Evolutionary conservation across 2,888 invertebrate species (phyloP), one percentile per base, ranked within the genome.

Genomic region (Zaprionus bogoriensis): DNA sequence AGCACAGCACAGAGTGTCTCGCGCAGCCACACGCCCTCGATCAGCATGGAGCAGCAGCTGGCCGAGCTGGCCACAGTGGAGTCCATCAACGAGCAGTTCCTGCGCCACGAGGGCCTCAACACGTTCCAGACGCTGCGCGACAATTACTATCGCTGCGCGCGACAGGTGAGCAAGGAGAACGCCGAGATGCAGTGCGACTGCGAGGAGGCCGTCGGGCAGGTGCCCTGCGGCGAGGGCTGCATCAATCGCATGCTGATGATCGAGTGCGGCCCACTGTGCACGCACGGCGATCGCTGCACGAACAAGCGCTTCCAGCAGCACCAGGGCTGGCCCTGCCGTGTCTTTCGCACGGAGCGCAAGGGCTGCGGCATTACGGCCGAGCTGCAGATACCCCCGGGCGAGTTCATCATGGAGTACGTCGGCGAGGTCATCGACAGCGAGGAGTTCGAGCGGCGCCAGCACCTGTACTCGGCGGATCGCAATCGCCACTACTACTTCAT

Each of bases 341-440:
- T 96, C 9, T 96, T 96, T 89, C 94, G 95, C 89, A 98, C 99
- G 2, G 96, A 96, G 53, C 96, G 96, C 87, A 99, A 99, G 90
- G 99, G 99, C 0, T 96, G 97, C 90, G 99, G 99, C n/a, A 93
- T 99, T 25, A 93, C 96, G 87, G 89, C 88, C 7, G 87, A 89
- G 36, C 73, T 88, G 42, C 88, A 88, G 50, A 91, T 91, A 41
- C 68, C 87, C 0, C 70, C 90, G 0, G 98, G 98, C 3, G 95
- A 96, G 87, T 99, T 99, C 91, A 95, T 99, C 54, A 96, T 99
- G 94, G 99, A 99, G 90, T 99, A 99, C 90, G 96, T 99, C 0
- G 99, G 99, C 0, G 99, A 99, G 92, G 98, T 99, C 0, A 92
- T 99, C 5, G 96, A 97, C 90, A 95, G 95, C 46, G 95, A 95